Conservation (phyloP, 2,113 vertebrate genomes). For the Engraulis encrasicolus region DNA sequence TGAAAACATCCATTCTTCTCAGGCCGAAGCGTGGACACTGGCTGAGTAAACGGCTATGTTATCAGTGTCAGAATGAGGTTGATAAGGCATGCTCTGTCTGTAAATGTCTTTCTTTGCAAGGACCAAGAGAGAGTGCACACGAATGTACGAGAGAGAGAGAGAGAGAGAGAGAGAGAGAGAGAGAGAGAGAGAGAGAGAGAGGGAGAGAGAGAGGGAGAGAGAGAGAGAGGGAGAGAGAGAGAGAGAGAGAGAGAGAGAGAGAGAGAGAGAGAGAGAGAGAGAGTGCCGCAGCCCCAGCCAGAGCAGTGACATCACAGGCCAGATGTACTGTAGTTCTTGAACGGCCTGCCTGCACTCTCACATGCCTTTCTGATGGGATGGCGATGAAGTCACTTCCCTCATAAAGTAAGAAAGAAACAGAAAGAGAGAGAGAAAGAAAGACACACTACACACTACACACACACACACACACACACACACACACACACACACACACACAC, state of each 20-base stretch:
- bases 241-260: too few species aligned
- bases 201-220: too few species aligned
- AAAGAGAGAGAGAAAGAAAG: slow-evolving; percentile 3
- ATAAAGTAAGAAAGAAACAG: slow-evolving; percentile 57
- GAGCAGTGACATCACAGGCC: slow-evolving; percentile 66
- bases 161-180: too few species aligned
- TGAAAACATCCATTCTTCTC: neutral
- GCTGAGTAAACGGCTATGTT: neutral
- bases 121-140: neutral
- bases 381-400: slow-evolving; percentile 73
- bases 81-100: slow-evolving; percentile 17
- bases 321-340: slow-evolving; percentile 49
- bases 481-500: neutral
- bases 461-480: slow-evolving; percentile 15
- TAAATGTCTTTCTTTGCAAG: neutral
- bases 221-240: too few species aligned
- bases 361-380: slow-evolving; percentile 64
- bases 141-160: too few species aligned
- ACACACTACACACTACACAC: too few species aligned
- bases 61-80: neutral
- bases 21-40: neutral
- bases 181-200: too few species aligned
- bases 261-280: too few species aligned
- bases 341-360: slow-evolving; percentile 57
- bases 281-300: slow-evolving; percentile 44